phyloP scores from a whole-genome alignment of 2,888 invertebrate genomes.

The Emmelina monodactyla region DNA sequence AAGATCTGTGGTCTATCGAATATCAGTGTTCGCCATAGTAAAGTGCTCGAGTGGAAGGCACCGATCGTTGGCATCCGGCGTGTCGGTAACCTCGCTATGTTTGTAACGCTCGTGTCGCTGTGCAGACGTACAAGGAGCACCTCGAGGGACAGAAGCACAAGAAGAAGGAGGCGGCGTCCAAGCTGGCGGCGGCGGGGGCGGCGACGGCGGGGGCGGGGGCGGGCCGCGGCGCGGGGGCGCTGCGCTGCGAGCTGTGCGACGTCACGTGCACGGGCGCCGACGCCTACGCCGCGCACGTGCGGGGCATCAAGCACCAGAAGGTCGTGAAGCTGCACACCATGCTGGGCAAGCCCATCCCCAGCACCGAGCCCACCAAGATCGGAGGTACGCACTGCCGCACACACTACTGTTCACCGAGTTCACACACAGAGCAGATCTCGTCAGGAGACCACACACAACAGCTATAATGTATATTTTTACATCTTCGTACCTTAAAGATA shows the following conservation, averaged over 20 bases:
- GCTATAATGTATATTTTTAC: no score
- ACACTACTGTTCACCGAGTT: no score
- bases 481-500: no score
- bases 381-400: constrained; percentile 38
- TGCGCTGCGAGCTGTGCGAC: constrained; percentile 97
- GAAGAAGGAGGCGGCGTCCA: constrained; percentile 88
- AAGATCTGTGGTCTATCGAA: no score
- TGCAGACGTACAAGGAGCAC: constrained; percentile 77
- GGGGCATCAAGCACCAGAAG: constrained; percentile 98
- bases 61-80: no score
- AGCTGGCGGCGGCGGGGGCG: constrained; percentile 69
- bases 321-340: constrained; percentile 96
- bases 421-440: no score
- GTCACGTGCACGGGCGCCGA: constrained; percentile 98
- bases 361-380: constrained; percentile 91
- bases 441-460: no score
- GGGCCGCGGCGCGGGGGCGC: constrained; percentile 50
- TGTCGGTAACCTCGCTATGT: no score
- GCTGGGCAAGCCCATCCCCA: constrained; percentile 96
- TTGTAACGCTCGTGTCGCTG: no score
- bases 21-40: no score
- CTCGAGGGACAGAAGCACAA: constrained; percentile 99
- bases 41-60: no score
- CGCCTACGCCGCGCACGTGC: constrained; percentile 97
- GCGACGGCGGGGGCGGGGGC: constrained; percentile 27